Base-by-base conservation (phyloP, 2,888 invertebrate genomes). In the Volucella zonaria region DNA sequence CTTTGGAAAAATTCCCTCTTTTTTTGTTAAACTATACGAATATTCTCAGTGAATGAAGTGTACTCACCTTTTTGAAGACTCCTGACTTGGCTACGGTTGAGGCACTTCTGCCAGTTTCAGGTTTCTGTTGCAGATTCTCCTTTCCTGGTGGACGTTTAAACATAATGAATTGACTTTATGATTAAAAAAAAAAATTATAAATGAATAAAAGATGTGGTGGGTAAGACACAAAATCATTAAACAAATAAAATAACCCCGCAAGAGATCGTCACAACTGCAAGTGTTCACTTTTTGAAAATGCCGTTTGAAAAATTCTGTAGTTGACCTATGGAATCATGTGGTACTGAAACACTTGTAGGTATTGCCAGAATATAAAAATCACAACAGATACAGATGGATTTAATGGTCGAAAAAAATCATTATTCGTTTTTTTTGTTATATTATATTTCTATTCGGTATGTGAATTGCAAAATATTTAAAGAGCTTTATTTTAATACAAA, bases 271-370 rank as follows among this genome's bases (percentile, higher is more conserved):
- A 14, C 40, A 52, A 38, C 11, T 45, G 51, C 31, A 59, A 18
- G 14, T 71, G 38, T 76, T 71, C 67, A 58, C 75, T 70, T 75
- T 82, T 83, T 31, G 18, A 83, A 83, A 79, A 83, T 71, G 83
- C 83, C 83, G 83, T 83, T 83, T 83, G 58, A 82, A 78, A 61
- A 68, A 64, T 52, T 18, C 18, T n/a, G 10, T 59, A 10, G 38
- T 49, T 59, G 62, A 38, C 54, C 45, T 51, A 68, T 40, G 79
- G 82, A 75, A 64, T 70, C 47, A 40, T 4, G 12, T 66, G 56
- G 45, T 12, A 64, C 3, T 74, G 56, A 66, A 66, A 79, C 42
- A 47, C 43, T 3, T 23, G 4, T 0, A 2, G 14, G 58, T 11
- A 15, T 9, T 79, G 74, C 82, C 82, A 83, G 67, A 42, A 38